Percentiles rank a stretch among this genome's conserved stretches.
phyloP scores from a whole-genome alignment of 1,140 invertebrate genomes.

The Drosophila nasuta region DNA sequence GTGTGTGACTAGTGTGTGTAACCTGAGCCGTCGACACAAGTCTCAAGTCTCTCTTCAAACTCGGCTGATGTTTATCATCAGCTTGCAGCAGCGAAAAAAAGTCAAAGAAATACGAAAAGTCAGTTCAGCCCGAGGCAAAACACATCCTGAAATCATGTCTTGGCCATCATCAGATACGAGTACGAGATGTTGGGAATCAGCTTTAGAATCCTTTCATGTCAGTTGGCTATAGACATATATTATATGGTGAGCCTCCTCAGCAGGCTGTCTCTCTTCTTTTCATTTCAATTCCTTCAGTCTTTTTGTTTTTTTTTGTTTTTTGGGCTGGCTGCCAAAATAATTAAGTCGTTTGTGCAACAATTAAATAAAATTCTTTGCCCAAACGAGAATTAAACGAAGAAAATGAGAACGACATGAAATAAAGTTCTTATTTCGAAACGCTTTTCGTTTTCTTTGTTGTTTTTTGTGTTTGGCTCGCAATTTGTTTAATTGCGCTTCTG shows the following conservation, averaged over 20 bases:
- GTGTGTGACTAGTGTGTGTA: conserved; percentile 49
- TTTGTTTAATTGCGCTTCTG: conserved; percentile 82
- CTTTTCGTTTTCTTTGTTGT: background rate
- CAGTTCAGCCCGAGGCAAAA: conserved; percentile 29
- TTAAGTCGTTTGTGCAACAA: conserved; percentile 83
- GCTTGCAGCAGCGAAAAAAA: conserved; percentile 50
- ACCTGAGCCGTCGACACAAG: conserved; percentile 60
- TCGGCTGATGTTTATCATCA: conserved; percentile 42
- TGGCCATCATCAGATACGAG: background rate
- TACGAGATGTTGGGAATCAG: conserved; percentile 8
- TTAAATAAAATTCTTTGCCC: conserved; percentile 76
- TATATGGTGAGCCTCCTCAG: conserved; percentile 43
- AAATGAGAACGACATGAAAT: background rate
- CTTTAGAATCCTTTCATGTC: conserved; percentile 30
- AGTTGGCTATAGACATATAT: conserved; percentile 33
- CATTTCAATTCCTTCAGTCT: background rate
- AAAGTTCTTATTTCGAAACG: conserved; percentile 1
- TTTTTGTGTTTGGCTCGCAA: conserved; percentile 46
- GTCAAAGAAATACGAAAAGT: conserved; percentile 46
- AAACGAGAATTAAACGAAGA: background rate
- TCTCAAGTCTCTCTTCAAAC: conserved; percentile 18
- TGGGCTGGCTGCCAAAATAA: conserved; percentile 76
- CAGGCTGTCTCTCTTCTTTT: conserved; percentile 20
- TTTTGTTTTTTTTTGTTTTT: background rate
- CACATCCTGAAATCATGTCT: background rate